These are phyloP conservation scores for Rotaria socialis DNA, from an alignment of 2,888 invertebrate genomes.

Conservation along the genomic window DNA sequence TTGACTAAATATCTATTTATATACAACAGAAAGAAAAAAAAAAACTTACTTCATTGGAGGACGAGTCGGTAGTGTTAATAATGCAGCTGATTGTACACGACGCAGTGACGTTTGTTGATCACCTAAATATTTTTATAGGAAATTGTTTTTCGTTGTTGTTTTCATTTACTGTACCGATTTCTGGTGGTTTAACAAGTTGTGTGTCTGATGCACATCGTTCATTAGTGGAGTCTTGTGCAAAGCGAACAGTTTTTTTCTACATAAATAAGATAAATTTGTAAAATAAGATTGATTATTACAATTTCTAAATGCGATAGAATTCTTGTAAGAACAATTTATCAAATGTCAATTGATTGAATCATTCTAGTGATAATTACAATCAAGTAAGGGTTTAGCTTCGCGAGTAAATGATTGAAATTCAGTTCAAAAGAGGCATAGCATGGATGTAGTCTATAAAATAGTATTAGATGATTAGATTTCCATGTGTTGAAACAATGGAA, in stretches of 20 bases:
- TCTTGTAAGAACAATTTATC: too few species aligned
- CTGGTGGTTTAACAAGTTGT: neutral
- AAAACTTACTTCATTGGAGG: neutral
- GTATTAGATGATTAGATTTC: too few species aligned
- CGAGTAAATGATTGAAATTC: too few species aligned
- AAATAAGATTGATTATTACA: too few species aligned
- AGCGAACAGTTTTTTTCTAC: conserved; percentile 28
- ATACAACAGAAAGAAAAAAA: neutral
- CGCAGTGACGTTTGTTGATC: neutral
- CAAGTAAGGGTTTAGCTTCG: too few species aligned
- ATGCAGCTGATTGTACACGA: neutral
- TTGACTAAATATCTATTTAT: neutral
- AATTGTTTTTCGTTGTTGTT: neutral
- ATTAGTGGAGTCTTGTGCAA: neutral
- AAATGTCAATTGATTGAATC: too few species aligned
- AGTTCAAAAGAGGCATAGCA: too few species aligned
- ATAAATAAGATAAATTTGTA: neutral
- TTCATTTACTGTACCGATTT: neutral
- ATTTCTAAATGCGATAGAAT: too few species aligned
- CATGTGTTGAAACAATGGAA: too few species aligned
- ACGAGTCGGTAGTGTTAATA: neutral
- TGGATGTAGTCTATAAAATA: too few species aligned
- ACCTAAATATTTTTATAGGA: neutral
- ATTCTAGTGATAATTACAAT: too few species aligned
- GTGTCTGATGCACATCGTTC: conserved; percentile 29